Base-by-base conservation (phyloP, 2,888 invertebrate species). In the Cryptus armator region DNA sequence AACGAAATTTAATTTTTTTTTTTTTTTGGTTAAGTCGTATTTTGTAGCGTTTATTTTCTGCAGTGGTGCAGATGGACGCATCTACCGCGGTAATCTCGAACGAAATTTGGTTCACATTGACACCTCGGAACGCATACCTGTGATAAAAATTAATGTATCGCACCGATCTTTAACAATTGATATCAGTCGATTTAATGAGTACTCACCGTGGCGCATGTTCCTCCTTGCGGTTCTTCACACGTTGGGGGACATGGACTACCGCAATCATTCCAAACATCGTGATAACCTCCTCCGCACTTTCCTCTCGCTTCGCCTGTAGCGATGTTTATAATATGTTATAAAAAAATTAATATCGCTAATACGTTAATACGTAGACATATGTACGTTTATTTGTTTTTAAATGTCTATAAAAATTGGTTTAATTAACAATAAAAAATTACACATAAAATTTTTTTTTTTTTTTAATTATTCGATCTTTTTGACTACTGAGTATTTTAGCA, bases 211-310 rank as follows among this genome's bases (percentile, higher is more conserved):
- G 53, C 53, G 19, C 53, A 53, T 0, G 3, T 16, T 53, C 53
- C 19, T 53, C 19, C 53, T 9, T 53, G 9, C 16, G 7, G 19
- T 3, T 53, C 7, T 7, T 7, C 19, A 10, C 53, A 53, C 53
- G 19, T 3, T 19, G 19, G n/a, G 16, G 51, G 16, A 5, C 19
- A 19, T 10, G 0, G 53, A 10, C 53, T 10, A 53, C 16, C 19
- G 53, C 19, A 53, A 46, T 48, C 37, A 12, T 37, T 53, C 64
- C 51, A 79, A 64, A n/a, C 10, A 64, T 64, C 43, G 48, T 66
- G 0, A 6, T 24, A 43, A 43, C n/a, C n/a, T 14, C 14, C 24
- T 19, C n/a, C 9, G 16, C 19, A 16, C 2, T 3, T 3, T 19
- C 4, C 10, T 51, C 19, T 12, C n/a, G n/a, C n/a, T 56, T 12